Conservation (phyloP, 2,888 invertebrate species). For the Podabrus alpinus region DNA sequence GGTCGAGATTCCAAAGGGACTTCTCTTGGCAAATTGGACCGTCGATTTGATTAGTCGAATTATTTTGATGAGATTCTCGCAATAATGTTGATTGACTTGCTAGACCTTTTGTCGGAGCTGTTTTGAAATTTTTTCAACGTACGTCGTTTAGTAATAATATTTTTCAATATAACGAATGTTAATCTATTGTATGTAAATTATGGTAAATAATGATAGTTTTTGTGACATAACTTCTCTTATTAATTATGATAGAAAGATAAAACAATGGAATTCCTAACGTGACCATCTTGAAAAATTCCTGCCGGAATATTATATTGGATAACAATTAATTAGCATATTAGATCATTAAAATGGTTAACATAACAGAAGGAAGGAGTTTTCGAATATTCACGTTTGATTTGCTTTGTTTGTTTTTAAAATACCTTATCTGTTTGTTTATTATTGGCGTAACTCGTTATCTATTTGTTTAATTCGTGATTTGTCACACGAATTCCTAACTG, state of each 20-base stretch:
- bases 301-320: background rate
- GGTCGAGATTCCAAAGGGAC: background rate
- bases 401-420: background rate
- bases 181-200: background rate
- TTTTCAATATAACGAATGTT: background rate
- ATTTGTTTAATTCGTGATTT: background rate
- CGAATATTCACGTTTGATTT: background rate
- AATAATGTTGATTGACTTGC: no score
- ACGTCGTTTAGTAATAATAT: background rate
- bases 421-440: background rate
- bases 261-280: background rate
- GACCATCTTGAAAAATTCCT: background rate
- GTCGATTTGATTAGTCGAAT: background rate
- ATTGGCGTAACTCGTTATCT: background rate
- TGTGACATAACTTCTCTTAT: background rate
- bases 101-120: background rate
- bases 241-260: background rate
- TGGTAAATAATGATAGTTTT: background rate
- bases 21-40: background rate
- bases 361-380: background rate
- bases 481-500: background rate
- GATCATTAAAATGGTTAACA: background rate
- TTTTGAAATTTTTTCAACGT: background rate
- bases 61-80: background rate
- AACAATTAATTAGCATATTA: background rate